Base-by-base conservation (phyloP, 1,140 invertebrate genomes). In the Scylla paramamosain region DNA sequence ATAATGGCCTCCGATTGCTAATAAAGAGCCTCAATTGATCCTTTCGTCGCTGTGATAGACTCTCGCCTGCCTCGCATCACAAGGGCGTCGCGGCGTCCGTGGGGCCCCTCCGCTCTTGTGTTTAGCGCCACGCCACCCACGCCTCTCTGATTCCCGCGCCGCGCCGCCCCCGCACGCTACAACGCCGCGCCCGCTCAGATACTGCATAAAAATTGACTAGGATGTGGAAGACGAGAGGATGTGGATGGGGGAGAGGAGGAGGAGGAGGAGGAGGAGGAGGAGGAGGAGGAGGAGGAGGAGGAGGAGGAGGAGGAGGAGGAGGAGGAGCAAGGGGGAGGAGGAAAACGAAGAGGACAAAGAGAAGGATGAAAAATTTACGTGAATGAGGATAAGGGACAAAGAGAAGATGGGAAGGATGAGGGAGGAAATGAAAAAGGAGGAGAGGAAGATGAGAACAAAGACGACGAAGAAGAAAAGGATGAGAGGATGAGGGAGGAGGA, bases 1-100 rank as follows among this genome's bases (percentile, higher is more conserved):
- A 95, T 95, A 95, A 95, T 95, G 94, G 94, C 91, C 46, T 86
- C 94, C 91, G 94, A 95, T 95, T 95, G 94, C 94, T 95, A 95
- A 95, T 95, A 95, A 95, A 95, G 94, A 93, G 94, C 32, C 94
- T 92, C 94, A 95, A 95, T 95, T 95, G 94, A 95, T 95, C 94
- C 94, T 95, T 92, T 95, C 94, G 94, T n/a, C 94, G 94, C 86
- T 95, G 91, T 93, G 94, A 95, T 95, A 95, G 94, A 95, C 94
- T 95, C 94, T 95, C 91, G 52, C 48, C 94, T 95, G 94, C 92
- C 94, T 95, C 59, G 94, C 94, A 95, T 95, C 87, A 88, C 28
- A 88, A 95, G 84, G n/a, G 94, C 16, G 20, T 14, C 46, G 92
- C 28, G 6, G 14, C 77, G 83, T 90, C 84, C 25, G 14, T 59